Evolutionary conservation across 2,888 invertebrate species (phyloP).

Genomic region (Polyommatus iphigenia): DNA sequence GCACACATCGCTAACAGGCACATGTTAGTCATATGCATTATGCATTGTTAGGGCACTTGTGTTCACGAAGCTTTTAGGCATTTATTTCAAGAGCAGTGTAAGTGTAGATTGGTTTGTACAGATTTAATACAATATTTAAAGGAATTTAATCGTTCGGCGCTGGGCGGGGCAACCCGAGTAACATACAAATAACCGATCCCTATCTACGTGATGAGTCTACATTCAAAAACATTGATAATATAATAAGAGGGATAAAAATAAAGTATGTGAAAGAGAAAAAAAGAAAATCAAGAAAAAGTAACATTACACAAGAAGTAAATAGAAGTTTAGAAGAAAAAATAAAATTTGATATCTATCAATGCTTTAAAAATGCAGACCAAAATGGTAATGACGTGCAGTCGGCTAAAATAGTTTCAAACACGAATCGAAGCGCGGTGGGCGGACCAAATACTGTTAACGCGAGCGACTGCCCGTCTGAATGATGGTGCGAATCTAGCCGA

Average conservation of each 20-base stretch:
- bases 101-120: conserved; percentile 57
- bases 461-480: conserved; percentile 67
- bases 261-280: conserved; percentile 33
- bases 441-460: conserved; percentile 37
- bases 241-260: conserved; percentile 36
- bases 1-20: conserved; percentile 77
- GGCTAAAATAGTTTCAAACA: conserved; percentile 44
- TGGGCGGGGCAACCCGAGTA: conserved; percentile 74
- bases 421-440: neutral
- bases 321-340: conserved; percentile 30
- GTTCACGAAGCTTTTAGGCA: conserved; percentile 56
- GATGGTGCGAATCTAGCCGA: conserved; percentile 64
- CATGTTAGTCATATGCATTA: conserved; percentile 54
- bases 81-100: conserved; percentile 51
- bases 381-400: conserved; percentile 67
- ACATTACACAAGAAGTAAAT: conserved; percentile 33
- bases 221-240: conserved; percentile 59
- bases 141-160: conserved; percentile 68
- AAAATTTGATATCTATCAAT: conserved; percentile 35
- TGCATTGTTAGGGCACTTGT: conserved; percentile 55
- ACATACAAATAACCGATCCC: conserved; percentile 56
- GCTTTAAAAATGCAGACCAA: conserved; percentile 72
- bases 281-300: conserved; percentile 22
- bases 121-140: conserved; percentile 58
- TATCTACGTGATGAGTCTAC: conserved; percentile 68